phyloP scores from a whole-genome alignment of 2,113 vertebrate genomes.

The Columba janthina region DNA sequence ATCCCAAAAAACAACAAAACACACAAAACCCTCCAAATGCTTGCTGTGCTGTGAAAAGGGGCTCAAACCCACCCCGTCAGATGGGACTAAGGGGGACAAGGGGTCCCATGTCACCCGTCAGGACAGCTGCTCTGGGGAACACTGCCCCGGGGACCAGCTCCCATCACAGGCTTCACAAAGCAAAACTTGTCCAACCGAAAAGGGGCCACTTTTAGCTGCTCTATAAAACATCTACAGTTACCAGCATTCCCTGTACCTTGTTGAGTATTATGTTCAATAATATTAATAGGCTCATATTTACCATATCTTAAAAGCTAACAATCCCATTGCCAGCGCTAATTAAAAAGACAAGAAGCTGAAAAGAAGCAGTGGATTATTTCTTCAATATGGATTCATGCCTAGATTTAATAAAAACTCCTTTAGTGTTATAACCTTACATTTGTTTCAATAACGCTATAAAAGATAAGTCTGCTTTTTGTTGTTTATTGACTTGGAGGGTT shows the following conservation, averaged over 20 bases:
- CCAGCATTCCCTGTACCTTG: constrained; percentile 67
- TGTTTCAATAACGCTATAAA: constrained; percentile 5
- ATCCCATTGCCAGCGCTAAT: constrained; percentile 30
- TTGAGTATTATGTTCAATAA: constrained; percentile 41
- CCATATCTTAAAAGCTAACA: constrained; percentile 55
- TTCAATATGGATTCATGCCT: constrained; percentile 24
- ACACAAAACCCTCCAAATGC: not conserved
- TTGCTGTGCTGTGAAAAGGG: not conserved
- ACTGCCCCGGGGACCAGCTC: not conserved
- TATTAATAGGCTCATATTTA: constrained; percentile 66
- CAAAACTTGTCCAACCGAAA: constrained; percentile 68
- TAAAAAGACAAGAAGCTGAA: constrained; percentile 50
- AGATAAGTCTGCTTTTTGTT: constrained; percentile 4
- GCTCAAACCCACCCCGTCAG: constrained; percentile 56
- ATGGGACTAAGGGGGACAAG: constrained; percentile 61
- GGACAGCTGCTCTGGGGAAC: constrained; percentile 74
- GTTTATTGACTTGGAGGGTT: constrained; percentile 26
- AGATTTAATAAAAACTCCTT: constrained; percentile 56
- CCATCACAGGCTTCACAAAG: constrained; percentile 68
- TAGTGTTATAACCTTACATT: not conserved
- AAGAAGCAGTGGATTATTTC: constrained; percentile 23
- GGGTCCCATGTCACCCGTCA: constrained; percentile 39
- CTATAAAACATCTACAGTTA: constrained; percentile 71
- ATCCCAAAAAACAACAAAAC: no score
- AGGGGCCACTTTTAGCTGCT: constrained; percentile 62